Conservation (phyloP, 2,797 vertebrate genomes). For the Ambastaia sidthimunki region DNA sequence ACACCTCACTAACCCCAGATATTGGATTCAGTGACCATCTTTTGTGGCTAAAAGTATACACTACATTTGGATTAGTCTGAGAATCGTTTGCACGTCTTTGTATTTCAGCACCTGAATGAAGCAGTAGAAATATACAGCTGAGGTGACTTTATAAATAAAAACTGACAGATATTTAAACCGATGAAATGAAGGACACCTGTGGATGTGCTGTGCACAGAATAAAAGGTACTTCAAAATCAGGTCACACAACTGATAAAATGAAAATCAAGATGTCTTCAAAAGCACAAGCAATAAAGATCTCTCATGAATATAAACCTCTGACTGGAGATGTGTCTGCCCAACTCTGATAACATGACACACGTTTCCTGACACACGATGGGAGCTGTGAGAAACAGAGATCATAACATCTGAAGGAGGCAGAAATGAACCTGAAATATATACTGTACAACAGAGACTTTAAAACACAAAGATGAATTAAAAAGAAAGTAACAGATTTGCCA, state of each 20-base stretch:
- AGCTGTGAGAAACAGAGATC: not conserved
- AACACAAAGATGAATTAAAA: too few species aligned
- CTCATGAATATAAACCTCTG: not conserved
- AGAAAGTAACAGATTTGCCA: too few species aligned
- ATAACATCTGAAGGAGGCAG: conserved; percentile 7
- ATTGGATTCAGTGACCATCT: not conserved
- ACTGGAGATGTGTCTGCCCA: not conserved
- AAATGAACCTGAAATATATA: not conserved
- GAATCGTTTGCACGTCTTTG: not conserved
- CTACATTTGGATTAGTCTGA: not conserved
- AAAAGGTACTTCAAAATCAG: not conserved
- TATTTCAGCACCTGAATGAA: not conserved
- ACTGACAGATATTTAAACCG: not conserved
- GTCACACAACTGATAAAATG: not conserved
- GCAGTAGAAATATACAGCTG: not conserved
- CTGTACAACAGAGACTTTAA: not conserved
- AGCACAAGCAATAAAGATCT: conserved; percentile 18
- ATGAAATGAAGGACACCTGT: not conserved
- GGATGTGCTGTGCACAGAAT: not conserved
- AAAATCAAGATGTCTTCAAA: not conserved
- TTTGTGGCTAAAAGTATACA: not conserved
- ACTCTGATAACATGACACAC: conserved; percentile 26
- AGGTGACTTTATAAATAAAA: not conserved
- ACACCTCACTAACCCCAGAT: not conserved
- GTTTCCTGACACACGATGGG: conserved; percentile 24